These are phyloP conservation scores for Eristalinus sepulchralis DNA, from an alignment of 2,888 invertebrate genomes.

Conservation along the genomic window DNA sequence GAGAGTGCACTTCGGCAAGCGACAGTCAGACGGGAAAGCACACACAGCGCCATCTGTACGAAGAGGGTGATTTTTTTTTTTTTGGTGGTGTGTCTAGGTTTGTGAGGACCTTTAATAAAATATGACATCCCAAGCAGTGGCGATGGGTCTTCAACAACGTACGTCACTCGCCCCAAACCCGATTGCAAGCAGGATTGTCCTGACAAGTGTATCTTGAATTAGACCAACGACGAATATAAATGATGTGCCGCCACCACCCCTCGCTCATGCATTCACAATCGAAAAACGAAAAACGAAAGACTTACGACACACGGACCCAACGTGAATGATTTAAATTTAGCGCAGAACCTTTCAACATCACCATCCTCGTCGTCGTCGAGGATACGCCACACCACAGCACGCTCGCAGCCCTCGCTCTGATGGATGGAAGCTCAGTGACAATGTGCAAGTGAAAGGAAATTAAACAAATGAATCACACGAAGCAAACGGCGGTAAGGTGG, in stretches of 20 bases:
- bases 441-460: slow-evolving; percentile 70
- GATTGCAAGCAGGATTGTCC: background rate
- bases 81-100: background rate
- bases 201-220: slow-evolving; percentile 36
- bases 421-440: slow-evolving; percentile 64
- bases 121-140: background rate
- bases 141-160: background rate
- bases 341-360: slow-evolving; percentile 7
- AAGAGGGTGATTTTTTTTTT: no score
- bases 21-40: background rate
- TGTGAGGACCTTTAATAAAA: background rate
- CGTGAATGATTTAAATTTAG: slow-evolving; percentile 66
- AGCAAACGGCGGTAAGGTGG: slow-evolving; percentile 27
- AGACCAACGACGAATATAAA: slow-evolving; percentile 61
- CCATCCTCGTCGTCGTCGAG: slow-evolving; percentile 19
- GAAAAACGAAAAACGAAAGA: slow-evolving; percentile 15
- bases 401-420: slow-evolving; percentile 19
- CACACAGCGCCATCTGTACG: background rate
- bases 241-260: slow-evolving; percentile 46
- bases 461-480: slow-evolving; percentile 69
- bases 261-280: slow-evolving; percentile 12
- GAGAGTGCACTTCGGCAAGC: slow-evolving; percentile 55
- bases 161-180: background rate
- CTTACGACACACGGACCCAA: slow-evolving; percentile 36
- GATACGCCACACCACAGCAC: background rate